Percentiles rank a stretch among this genome's conserved stretches.
phyloP scores from a whole-genome alignment of 2,888 invertebrate species.

The Cryptocephalus primarius region DNA sequence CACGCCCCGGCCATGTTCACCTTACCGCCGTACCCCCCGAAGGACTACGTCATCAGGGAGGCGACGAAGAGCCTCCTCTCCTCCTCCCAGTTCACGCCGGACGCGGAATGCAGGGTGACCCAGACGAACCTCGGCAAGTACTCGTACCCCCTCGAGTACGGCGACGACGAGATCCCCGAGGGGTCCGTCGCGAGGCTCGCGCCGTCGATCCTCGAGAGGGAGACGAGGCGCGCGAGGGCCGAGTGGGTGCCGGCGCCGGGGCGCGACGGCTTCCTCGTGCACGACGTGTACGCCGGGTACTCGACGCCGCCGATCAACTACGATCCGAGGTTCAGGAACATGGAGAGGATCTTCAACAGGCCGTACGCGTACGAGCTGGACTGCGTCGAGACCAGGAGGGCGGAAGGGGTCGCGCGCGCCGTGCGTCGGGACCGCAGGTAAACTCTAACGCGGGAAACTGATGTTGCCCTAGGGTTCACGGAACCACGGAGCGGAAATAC shows the following conservation, averaged over 20 bases:
- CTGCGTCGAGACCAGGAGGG: constrained; percentile 39
- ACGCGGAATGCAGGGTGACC: constrained; percentile 38
- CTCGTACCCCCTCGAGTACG: constrained; percentile 38
- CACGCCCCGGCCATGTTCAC: constrained; percentile 27
- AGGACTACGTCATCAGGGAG: constrained; percentile 27
- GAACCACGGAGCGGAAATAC: no score
- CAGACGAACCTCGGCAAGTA: constrained; percentile 40
- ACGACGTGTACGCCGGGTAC: constrained; percentile 40
- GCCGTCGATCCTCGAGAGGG: constrained; percentile 33
- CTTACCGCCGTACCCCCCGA: constrained; percentile 29
- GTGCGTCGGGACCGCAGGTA: no score
- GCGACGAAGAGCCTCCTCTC: constrained; percentile 26
- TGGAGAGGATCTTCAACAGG: constrained; percentile 41
- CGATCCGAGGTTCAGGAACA: constrained; percentile 25
- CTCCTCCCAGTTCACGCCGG: constrained; percentile 38
- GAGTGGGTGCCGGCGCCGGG: constrained; percentile 48
- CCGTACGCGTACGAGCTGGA: constrained; percentile 47
- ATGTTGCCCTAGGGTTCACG: no score
- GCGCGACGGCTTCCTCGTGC: constrained; percentile 41
- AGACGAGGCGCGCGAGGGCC: constrained; percentile 41
- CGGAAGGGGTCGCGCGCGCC: constrained; percentile 18
- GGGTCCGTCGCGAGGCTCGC: constrained; percentile 12
- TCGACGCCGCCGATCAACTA: constrained; percentile 21
- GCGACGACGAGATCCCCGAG: constrained; percentile 36
- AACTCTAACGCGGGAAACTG: no score